A percentile compares a stretch with the other conserved stretches of the same genome.
Evolutionary conservation across 2,113 vertebrate genomes (phyloP).

Genomic region (Mustelus asterias): DNA sequence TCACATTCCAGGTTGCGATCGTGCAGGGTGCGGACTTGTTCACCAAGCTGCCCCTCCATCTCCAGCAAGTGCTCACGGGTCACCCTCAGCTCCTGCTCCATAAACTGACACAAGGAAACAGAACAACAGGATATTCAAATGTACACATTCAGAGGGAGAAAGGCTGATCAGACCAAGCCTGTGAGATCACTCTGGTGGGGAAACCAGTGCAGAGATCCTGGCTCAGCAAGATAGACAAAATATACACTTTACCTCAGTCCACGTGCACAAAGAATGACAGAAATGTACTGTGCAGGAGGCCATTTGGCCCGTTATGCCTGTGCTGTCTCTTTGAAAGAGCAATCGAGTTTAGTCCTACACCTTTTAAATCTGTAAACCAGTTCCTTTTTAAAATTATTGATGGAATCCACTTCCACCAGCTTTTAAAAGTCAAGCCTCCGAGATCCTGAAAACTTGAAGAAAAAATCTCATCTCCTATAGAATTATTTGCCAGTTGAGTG

Average conservation of each 20-base stretch:
- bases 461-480: neutral
- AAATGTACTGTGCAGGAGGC: neutral
- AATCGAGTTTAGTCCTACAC: neutral
- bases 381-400: no score
- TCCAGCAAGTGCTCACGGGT: slow-evolving; percentile 68
- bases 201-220: neutral
- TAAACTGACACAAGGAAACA: slow-evolving; percentile 59
- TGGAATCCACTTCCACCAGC: neutral
- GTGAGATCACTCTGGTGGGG: neutral
- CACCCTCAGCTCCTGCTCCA: slow-evolving; percentile 74
- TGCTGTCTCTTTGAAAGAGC: neutral
- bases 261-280: neutral
- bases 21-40: slow-evolving; percentile 58
- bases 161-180: neutral
- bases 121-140: neutral
- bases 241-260: neutral
- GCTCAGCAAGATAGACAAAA: neutral
- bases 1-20: slow-evolving; percentile 69
- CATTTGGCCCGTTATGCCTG: neutral
- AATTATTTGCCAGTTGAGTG: neutral
- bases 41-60: slow-evolving; percentile 61
- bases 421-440: no score
- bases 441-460: neutral
- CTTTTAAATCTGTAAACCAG: no score
- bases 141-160: neutral